These are phyloP conservation scores for Diarsia mendica DNA, from an alignment of 2,888 invertebrate species.

Conservation along the genomic window DNA sequence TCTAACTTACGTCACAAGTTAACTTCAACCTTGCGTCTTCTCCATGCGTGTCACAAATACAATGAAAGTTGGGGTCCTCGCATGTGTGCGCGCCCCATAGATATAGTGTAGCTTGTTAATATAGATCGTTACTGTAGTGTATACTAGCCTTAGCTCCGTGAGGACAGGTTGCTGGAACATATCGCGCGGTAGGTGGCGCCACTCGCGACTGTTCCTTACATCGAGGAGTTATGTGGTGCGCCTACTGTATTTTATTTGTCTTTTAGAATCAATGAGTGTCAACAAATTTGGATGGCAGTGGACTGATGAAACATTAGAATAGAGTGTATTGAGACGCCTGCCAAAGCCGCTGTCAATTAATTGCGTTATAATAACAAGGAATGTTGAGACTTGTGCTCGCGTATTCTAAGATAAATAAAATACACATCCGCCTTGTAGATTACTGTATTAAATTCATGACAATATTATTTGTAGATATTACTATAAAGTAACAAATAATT, in stretches of 20 bases:
- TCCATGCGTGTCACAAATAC: conserved; percentile 45
- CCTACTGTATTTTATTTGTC: conserved; percentile 48
- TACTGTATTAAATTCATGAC: conserved; percentile 82
- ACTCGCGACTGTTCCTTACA: conserved; percentile 29
- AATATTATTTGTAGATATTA: conserved; percentile 81
- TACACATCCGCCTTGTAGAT: conserved; percentile 63
- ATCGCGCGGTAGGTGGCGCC: conserved; percentile 69
- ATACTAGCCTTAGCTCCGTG: conserved; percentile 63
- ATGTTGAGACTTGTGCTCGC: neutral
- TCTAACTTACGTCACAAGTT: neutral
- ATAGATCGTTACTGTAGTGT: conserved; percentile 77
- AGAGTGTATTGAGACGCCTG: neutral
- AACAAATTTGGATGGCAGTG: neutral
- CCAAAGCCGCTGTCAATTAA: conserved; percentile 1
- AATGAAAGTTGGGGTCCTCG: conserved; percentile 29
- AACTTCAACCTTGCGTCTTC: conserved; percentile 19
- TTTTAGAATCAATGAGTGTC: conserved; percentile 11
- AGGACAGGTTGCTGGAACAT: conserved; percentile 75
- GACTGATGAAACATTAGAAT: conserved; percentile 13
- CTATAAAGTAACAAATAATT: conserved; percentile 64
- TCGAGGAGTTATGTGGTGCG: conserved; percentile 14
- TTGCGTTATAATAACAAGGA: neutral
- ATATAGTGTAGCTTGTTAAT: conserved; percentile 68
- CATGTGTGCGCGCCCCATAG: conserved; percentile 43
- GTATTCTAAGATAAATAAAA: conserved; percentile 42